A percentile compares a stretch with the other conserved stretches of the same genome.
Evolutionary conservation across 2,113 vertebrate genomes (phyloP).

Genomic region (Neolamprologus sp.): DNA sequence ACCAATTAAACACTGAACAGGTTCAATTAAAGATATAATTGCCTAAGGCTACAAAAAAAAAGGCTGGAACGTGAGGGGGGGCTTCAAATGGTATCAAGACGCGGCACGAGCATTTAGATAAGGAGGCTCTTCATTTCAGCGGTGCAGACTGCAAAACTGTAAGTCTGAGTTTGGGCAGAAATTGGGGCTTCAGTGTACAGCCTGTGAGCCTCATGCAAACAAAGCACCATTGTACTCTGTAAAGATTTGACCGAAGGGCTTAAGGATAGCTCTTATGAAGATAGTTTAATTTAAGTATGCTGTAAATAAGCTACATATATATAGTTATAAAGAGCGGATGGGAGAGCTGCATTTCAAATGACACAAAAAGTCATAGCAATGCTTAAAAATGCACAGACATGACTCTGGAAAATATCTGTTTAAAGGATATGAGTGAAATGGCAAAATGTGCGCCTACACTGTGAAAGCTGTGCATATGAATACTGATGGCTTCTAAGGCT

Average conservation of each 20-base stretch:
- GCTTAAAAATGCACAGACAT: neutral
- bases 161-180: neutral
- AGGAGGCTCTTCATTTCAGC: slow-evolving; percentile 32
- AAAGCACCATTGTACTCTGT: neutral
- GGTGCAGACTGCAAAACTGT: slow-evolving; percentile 12
- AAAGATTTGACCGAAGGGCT: neutral
- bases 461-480: neutral
- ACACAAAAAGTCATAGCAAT: neutral
- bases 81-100: slow-evolving; percentile 10
- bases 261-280: neutral
- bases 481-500: neutral
- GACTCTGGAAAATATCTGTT: neutral
- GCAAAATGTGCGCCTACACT: neutral
- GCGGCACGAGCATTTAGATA: slow-evolving; percentile 10
- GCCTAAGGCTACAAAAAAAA: slow-evolving; percentile 39
- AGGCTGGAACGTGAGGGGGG: neutral
- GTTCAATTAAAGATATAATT: slow-evolving; percentile 62
- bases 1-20: slow-evolving; percentile 55
- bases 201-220: neutral
- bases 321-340: neutral
- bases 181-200: neutral
- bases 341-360: neutral
- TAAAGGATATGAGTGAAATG: neutral
- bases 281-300: neutral
- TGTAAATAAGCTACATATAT: neutral